A percentile compares a stretch with the other conserved stretches of the same genome.
Evolutionary conservation across 2,888 invertebrate species (phyloP).

Genomic region (Xylophagus ater): DNA sequence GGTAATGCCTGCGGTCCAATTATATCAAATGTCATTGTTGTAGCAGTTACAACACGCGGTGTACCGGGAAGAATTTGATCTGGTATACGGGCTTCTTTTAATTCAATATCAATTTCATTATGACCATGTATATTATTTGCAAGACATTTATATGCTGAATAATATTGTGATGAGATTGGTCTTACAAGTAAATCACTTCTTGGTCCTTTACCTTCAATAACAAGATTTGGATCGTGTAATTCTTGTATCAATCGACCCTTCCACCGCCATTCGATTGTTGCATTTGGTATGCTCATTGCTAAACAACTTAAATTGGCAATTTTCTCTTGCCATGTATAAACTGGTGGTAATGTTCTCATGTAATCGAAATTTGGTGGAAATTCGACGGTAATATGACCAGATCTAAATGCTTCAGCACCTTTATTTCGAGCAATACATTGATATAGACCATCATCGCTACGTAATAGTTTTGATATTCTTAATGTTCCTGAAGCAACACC

Average conservation of each 20-base stretch:
- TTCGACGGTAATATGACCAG: constrained; percentile 73
- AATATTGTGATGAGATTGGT: constrained; percentile 54
- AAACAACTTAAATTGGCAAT: constrained; percentile 77
- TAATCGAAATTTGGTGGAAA: constrained; percentile 71
- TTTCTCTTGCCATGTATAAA: constrained; percentile 73
- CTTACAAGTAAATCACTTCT: constrained; percentile 58
- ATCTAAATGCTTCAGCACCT: constrained; percentile 62
- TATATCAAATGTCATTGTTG: constrained; percentile 71
- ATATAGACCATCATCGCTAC: constrained; percentile 78
- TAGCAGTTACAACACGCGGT: constrained; percentile 64
- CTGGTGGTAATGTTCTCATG: constrained; percentile 55
- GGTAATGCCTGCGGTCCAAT: constrained; percentile 61
- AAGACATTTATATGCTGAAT: constrained; percentile 67
- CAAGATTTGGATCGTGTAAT: constrained; percentile 43
- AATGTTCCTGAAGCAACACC: constrained; percentile 55
- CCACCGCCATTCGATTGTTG: constrained; percentile 77
- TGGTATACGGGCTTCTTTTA: constrained; percentile 65
- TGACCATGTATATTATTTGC: constrained; percentile 68
- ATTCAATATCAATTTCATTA: constrained; percentile 52
- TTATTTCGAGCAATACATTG: constrained; percentile 74
- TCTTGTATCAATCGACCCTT: constrained; percentile 46
- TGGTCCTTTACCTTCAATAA: constrained; percentile 56
- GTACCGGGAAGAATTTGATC: constrained; percentile 51
- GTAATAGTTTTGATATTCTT: constrained; percentile 51
- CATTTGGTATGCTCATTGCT: constrained; percentile 83